Evolutionary conservation across 2,113 vertebrate species (phyloP).

Genomic region (Tonatia bakeri): DNA sequence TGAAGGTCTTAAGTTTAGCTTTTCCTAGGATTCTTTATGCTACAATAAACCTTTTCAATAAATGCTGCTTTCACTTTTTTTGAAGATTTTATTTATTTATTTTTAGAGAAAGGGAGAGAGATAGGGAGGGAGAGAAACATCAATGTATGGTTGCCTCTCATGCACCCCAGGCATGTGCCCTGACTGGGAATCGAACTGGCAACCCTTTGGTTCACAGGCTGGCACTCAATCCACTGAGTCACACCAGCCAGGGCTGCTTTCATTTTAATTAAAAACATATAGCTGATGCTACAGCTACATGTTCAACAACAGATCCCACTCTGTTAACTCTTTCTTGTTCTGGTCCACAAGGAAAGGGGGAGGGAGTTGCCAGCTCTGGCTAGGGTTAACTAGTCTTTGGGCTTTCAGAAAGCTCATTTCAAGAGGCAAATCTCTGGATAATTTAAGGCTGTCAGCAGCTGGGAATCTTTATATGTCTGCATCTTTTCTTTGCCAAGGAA

Average conservation of each 20-base stretch:
- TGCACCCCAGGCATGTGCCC: too few relatives aligned
- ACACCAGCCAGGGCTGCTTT: not conserved
- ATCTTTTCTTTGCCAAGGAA: slow-evolving; percentile 34
- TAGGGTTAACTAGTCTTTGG: not conserved
- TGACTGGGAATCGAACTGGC: too few relatives aligned
- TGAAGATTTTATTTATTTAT: too few relatives aligned
- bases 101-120: too few relatives aligned
- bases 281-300: not conserved
- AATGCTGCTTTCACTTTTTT: not conserved
- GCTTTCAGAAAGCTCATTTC: not conserved
- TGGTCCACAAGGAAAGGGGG: not conserved
- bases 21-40: not conserved
- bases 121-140: too few relatives aligned
- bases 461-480: not conserved
- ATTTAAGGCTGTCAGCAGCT: not conserved
- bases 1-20: not conserved
- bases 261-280: not conserved
- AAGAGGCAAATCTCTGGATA: not conserved
- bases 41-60: not conserved
- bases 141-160: too few relatives aligned
- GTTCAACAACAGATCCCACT: not conserved
- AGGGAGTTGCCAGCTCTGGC: not conserved
- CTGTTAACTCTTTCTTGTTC: not conserved
- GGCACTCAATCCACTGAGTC: too few relatives aligned
- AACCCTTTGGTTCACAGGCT: too few relatives aligned